Evolutionary conservation across 2,113 vertebrate genomes (phyloP), one percentile per base, ranked within the genome.

Genomic region (Ictidomys tridecemlineatus): DNA sequence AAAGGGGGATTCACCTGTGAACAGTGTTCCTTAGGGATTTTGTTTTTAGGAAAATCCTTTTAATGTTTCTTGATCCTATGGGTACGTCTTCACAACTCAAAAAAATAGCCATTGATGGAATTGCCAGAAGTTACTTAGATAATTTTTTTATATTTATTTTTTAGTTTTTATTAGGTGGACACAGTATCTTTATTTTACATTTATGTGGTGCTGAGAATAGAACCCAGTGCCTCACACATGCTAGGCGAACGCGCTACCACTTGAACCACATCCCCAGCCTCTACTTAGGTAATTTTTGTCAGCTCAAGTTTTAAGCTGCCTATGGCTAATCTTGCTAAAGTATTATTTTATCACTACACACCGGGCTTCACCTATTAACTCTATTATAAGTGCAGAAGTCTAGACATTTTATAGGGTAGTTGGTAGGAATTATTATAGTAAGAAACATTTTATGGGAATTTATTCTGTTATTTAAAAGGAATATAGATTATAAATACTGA

Each of bases 401-500:
- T 65, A 18, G 42, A 96, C 95, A 76, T 48, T 58, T 37, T 51
- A 90, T 51, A 89, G 89, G 72, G 28, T 58, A 12, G 8, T 82
- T 97, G 69, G 89, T 53, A 56, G 63, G n/a, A 88, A 90, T 91
- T 87, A 74, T 32, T 91, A 13, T 32, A 79, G 26, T 56, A 88
- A 92, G 45, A 86, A 53, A 45, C 8, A 70, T 61, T 94, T 94
- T 4, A n/a, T 13, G 20, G 39, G 39, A 63, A 69, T 79, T 91
- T 91, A 58, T 91, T 70, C 7, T 92, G 45, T 96, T 73, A 48
- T 95, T 87, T 91, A 85, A 95, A 63, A 88, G 56, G 69, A 89
- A 94, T 45, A 88, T 13, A 90, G 45, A 32, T n/a, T 48, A n/a
- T 74, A 87, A 94, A 86, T 72, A 73, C 39, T 89, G n/a, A 30